These are phyloP conservation scores for Andrena marginata DNA, from an alignment of 2,888 invertebrate species.

Conservation along the genomic window DNA sequence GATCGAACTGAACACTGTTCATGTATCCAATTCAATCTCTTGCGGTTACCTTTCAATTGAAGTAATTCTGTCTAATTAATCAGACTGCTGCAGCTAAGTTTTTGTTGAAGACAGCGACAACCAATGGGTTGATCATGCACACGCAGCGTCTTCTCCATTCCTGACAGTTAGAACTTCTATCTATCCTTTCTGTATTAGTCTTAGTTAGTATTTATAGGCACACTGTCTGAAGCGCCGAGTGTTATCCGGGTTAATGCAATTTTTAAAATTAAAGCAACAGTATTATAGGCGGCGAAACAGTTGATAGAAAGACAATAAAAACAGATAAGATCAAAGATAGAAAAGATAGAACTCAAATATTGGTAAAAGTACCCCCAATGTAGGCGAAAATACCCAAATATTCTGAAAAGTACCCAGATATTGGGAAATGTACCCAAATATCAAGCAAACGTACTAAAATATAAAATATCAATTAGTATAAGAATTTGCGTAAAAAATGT, in stretches of 20 bases:
- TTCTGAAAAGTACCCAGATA: too few relatives aligned
- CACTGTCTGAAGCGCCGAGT: too few relatives aligned
- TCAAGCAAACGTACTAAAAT: too few relatives aligned
- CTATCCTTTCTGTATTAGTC: not conserved
- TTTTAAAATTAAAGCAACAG: too few relatives aligned
- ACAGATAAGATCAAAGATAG: not conserved
- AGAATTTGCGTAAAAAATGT: too few relatives aligned
- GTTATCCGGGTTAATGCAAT: too few relatives aligned
- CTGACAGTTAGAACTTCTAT: not conserved
- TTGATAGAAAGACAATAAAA: not conserved
- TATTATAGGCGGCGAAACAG: too few relatives aligned
- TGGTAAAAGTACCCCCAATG: too few relatives aligned
- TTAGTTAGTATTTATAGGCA: not conserved
- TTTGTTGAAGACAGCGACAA: slow-evolving; percentile 10
- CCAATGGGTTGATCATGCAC: not conserved
- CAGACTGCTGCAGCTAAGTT: slow-evolving; percentile 23
- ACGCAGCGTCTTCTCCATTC: not conserved
- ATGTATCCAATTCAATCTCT: slow-evolving; percentile 1
- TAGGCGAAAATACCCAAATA: too few relatives aligned
- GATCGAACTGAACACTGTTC: slow-evolving; percentile 13
- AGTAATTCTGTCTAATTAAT: slow-evolving; percentile 58
- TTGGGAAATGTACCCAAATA: too few relatives aligned
- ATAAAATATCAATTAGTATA: too few relatives aligned
- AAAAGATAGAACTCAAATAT: too few relatives aligned
- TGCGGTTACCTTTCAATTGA: slow-evolving; percentile 41